A percentile compares a stretch with the other conserved stretches of the same genome.
Evolutionary conservation across 2,113 vertebrate genomes (phyloP).

Genomic region (Bujurquina vittata): DNA sequence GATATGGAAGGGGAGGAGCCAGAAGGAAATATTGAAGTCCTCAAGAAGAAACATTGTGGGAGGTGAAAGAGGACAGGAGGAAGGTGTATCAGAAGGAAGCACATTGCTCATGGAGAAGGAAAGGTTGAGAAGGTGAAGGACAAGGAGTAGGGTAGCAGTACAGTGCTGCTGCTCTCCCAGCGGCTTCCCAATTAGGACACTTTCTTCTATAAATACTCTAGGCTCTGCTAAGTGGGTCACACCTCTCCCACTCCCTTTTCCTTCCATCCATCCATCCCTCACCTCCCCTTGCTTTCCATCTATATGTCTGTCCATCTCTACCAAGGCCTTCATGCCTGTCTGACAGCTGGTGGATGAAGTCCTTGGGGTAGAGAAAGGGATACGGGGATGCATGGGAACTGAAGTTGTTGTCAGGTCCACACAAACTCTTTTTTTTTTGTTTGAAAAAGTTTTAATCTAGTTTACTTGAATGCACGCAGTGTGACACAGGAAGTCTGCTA

Average conservation of each 20-base stretch:
- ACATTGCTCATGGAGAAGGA: conserved; percentile 16
- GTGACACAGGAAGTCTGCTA: not conserved
- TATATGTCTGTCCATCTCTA: conserved; percentile 63
- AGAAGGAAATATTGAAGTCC: not conserved
- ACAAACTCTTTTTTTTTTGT: not conserved
- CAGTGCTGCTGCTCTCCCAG: conserved; percentile 70
- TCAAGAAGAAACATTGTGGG: not conserved
- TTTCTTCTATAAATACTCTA: conserved; percentile 82
- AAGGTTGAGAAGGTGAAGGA: conserved; percentile 58
- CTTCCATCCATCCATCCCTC: conserved; percentile 59
- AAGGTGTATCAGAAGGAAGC: conserved; percentile 51
- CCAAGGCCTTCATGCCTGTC: conserved; percentile 44
- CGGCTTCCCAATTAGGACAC: conserved; percentile 81
- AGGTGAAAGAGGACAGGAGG: conserved; percentile 2
- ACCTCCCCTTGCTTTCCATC: conserved; percentile 52
- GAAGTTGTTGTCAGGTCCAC: not conserved
- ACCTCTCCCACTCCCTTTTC: conserved; percentile 68
- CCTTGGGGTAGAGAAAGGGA: conserved; percentile 14
- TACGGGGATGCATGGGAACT: not conserved
- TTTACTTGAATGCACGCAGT: not conserved
- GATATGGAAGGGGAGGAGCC: not conserved
- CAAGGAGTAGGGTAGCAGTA: conserved; percentile 68
- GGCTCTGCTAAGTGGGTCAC: conserved; percentile 80
- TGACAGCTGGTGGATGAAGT: conserved; percentile 50
- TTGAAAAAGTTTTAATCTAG: conserved; percentile 11